A percentile compares a stretch with the other conserved stretches of the same genome.
Conservation (phyloP, 1,140 invertebrate species). For the Homarus americanus region DNA sequence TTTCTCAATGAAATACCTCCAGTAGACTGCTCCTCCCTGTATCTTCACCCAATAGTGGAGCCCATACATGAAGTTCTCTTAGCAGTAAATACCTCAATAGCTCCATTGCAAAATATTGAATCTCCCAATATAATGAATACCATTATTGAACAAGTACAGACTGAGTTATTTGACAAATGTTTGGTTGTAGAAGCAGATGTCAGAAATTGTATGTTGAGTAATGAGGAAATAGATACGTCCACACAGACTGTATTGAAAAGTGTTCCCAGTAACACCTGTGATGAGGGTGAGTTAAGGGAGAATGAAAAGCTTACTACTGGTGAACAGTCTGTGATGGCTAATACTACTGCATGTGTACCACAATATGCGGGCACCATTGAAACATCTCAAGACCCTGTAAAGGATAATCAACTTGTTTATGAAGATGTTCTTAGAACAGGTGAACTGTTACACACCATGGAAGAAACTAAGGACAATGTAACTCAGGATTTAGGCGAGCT, state of each 20-base stretch:
- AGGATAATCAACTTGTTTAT: neutral
- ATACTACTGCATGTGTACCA: neutral
- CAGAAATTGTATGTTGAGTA: neutral
- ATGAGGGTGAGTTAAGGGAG: neutral
- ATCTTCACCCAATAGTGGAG: neutral
- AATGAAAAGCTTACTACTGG: neutral
- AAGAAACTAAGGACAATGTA: neutral
- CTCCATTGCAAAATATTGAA: neutral
- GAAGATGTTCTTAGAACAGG: neutral
- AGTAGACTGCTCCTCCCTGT: neutral
- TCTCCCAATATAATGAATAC: neutral
- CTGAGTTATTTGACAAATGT: neutral
- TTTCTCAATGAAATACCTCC: constrained; percentile 13
- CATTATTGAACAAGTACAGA: neutral
- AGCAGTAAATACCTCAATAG: neutral
- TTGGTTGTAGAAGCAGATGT: neutral
- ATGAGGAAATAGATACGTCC: neutral
- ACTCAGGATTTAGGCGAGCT: neutral
- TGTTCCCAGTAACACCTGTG: neutral
- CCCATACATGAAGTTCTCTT: neutral
- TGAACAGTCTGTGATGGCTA: neutral
- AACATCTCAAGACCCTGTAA: neutral
- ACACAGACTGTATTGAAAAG: neutral
- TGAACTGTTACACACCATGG: neutral
- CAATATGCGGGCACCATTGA: neutral